phyloP scores from a whole-genome alignment of 2,113 vertebrate genomes.

The Gila orcuttii region DNA sequence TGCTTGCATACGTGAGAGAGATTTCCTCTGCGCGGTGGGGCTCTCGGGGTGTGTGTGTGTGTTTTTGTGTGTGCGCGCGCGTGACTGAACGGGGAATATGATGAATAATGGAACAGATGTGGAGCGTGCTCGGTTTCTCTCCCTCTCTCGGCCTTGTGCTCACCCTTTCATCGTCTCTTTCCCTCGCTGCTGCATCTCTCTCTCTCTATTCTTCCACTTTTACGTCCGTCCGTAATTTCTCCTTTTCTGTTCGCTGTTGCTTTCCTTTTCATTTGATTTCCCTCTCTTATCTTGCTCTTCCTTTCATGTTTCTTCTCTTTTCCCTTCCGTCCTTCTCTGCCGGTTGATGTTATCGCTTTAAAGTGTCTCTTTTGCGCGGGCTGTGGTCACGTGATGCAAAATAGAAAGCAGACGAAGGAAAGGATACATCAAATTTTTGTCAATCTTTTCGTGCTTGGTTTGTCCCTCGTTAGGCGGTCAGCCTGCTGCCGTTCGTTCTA shows the following conservation, averaged over 20 bases:
- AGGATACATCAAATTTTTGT: neutral
- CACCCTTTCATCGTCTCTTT: constrained; percentile 57
- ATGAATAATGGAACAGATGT: constrained; percentile 64
- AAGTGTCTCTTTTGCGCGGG: constrained; percentile 24
- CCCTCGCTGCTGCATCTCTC: constrained; percentile 21
- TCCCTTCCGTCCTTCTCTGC: constrained; percentile 25
- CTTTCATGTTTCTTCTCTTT: constrained; percentile 31
- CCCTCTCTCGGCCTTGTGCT: constrained; percentile 43
- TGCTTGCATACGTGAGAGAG: constrained; percentile 46
- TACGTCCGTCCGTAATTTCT: constrained; percentile 8
- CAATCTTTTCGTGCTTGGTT: neutral
- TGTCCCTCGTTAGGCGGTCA: constrained; percentile 10
- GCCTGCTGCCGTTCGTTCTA: neutral
- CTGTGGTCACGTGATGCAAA: constrained; percentile 27
- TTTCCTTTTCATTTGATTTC: constrained; percentile 14
- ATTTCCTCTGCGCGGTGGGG: constrained; percentile 49
- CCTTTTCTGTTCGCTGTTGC: constrained; percentile 39
- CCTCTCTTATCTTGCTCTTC: constrained; percentile 10
- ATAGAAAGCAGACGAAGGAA: neutral
- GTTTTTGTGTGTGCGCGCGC: constrained; percentile 33
- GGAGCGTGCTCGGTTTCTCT: constrained; percentile 51
- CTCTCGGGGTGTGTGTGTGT: constrained; percentile 19
- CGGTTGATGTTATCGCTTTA: constrained; percentile 40
- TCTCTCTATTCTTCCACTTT: constrained; percentile 26
- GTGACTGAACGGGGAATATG: constrained; percentile 43